Evolutionary conservation across 1,140 invertebrate genomes (phyloP).

Genomic region (Papilio aristodemus): DNA sequence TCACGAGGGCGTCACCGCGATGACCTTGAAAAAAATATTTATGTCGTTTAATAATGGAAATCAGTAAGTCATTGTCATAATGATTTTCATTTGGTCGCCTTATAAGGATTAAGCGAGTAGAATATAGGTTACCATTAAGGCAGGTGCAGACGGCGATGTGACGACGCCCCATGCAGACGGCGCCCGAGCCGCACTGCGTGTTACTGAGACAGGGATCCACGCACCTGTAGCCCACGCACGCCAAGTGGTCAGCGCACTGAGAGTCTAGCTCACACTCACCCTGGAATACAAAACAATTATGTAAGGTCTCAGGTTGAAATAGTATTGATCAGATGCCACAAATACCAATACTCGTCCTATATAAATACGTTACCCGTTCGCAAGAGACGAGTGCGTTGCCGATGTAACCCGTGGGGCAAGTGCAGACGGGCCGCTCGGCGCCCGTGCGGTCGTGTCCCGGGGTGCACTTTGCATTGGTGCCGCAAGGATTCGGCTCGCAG

Average conservation of each 20-base stretch:
- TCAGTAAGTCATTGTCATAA: too few relatives aligned
- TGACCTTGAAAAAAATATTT: constrained; percentile 49
- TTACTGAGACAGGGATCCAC: constrained; percentile 87
- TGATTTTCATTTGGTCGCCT: too few relatives aligned
- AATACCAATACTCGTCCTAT: too few relatives aligned
- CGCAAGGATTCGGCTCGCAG: constrained; percentile 92
- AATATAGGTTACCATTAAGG: constrained; percentile 83
- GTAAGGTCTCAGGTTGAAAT: too few relatives aligned
- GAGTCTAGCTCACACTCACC: constrained; percentile 88
- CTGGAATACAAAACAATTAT: too few relatives aligned
- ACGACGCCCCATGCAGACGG: constrained; percentile 83
- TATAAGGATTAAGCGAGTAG: too few relatives aligned
- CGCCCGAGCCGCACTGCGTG: constrained; percentile 86
- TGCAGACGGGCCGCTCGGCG: constrained; percentile 90
- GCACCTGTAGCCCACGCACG: constrained; percentile 88
- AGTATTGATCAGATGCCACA: too few relatives aligned
- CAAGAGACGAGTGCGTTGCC: constrained; percentile 89
- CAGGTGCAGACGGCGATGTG: constrained; percentile 93
- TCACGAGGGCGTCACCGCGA: constrained; percentile 69
- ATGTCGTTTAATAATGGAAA: neutral
- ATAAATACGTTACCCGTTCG: constrained; percentile 77
- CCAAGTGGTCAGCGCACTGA: constrained; percentile 86
- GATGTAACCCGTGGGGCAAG: constrained; percentile 88
- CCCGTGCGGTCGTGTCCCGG: constrained; percentile 90
- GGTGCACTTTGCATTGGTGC: constrained; percentile 89